phyloP scores from a whole-genome alignment of 2,797 vertebrate species.

The Lophotriccus pileatus region DNA sequence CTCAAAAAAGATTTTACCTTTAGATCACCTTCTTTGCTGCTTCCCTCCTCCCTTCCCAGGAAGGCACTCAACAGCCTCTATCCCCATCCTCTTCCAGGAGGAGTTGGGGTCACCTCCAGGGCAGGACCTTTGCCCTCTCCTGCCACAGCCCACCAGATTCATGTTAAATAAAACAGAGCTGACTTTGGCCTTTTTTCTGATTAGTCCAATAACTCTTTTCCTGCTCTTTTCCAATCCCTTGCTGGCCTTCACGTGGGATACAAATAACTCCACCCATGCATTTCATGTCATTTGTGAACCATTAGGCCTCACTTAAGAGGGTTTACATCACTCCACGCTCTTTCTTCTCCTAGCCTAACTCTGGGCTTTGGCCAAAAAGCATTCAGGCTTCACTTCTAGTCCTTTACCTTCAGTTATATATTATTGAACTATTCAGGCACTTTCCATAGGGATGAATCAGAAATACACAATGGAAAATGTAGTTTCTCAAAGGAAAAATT shows the following conservation, averaged over 20 bases:
- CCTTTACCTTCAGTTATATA: not conserved
- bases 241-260: not conserved
- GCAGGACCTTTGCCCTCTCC: not conserved
- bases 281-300: conserved; percentile 30
- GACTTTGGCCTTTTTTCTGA: not conserved
- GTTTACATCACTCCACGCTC: not conserved
- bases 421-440: not conserved
- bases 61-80: not conserved
- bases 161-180: not conserved
- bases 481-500: not conserved
- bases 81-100: not conserved
- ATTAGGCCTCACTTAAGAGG: conserved; percentile 15
- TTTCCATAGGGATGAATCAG: not conserved
- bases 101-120: not conserved
- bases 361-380: conserved; percentile 23
- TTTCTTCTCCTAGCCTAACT: not conserved
- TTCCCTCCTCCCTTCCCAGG: not conserved
- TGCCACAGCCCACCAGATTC: not conserved
- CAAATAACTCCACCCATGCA: not conserved
- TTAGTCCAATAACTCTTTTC: not conserved
- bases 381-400: not conserved
- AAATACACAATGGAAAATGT: not conserved
- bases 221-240: not conserved
- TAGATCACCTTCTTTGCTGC: not conserved
- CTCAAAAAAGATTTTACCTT: not conserved